phyloP scores from a whole-genome alignment of 1,140 invertebrate genomes.

The Patella vulgata region DNA sequence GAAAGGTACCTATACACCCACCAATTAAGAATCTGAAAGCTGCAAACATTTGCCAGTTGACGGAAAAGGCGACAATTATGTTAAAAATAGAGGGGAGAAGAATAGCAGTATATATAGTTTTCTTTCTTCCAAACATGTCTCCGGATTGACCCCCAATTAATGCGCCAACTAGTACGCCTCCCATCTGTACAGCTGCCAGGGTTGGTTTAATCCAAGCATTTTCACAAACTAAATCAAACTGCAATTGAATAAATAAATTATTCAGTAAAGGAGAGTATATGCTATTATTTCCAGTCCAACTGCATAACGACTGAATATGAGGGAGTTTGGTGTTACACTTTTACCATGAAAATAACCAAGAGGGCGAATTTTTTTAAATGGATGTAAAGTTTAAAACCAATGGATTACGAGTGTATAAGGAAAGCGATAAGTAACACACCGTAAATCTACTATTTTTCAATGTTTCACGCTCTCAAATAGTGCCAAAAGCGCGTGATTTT shows the following conservation, averaged over 20 bases:
- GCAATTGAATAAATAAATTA: neutral
- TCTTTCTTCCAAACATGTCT: conserved; percentile 47
- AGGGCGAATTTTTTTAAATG: no score
- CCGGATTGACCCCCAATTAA: conserved; percentile 40
- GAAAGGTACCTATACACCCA: conserved; percentile 20
- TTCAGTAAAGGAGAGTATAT: neutral
- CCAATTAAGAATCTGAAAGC: conserved; percentile 47
- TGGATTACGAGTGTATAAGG: no score
- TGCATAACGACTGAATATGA: no score
- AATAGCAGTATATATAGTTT: conserved; percentile 31
- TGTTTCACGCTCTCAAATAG: no score
- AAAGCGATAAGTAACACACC: no score
- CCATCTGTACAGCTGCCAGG: conserved; percentile 56
- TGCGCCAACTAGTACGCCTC: conserved; percentile 44
- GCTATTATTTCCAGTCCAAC: no score
- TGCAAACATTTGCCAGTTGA: conserved; percentile 50
- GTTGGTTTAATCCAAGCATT: conserved; percentile 33
- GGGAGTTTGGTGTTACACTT: no score
- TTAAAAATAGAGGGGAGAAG: conserved; percentile 28
- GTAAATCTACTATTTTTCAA: no score
- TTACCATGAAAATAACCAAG: no score
- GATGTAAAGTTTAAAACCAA: no score
- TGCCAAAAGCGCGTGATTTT: no score
- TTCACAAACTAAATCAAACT: conserved; percentile 55
- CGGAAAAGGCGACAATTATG: conserved; percentile 30